These are phyloP conservation scores for Polyergus mexicanus DNA, from an alignment of 1,140 invertebrate genomes.

Conservation along the genomic window DNA sequence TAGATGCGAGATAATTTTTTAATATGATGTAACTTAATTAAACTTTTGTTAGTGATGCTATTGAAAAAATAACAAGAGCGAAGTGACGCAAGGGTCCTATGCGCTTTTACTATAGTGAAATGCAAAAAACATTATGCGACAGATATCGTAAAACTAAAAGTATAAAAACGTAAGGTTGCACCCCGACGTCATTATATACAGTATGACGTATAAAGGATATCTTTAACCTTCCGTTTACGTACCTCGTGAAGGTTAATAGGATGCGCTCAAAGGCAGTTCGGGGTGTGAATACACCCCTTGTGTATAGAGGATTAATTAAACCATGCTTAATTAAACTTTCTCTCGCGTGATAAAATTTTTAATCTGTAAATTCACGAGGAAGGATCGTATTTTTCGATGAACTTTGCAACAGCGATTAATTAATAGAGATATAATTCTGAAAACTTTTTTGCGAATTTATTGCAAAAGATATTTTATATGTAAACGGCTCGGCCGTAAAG, in stretches of 20 bases:
- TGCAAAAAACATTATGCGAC: not conserved
- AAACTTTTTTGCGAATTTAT: slow-evolving; percentile 11
- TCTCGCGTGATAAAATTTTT: slow-evolving; percentile 40
- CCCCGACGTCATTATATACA: slow-evolving; percentile 41
- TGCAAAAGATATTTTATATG: not conserved
- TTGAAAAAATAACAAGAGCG: not conserved
- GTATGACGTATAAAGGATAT: slow-evolving; percentile 50
- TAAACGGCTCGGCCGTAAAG: not conserved
- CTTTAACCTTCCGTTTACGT: slow-evolving; percentile 60
- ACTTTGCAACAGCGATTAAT: not conserved
- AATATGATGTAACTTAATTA: not conserved
- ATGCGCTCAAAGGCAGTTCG: slow-evolving; percentile 38
- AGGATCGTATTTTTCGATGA: not conserved
- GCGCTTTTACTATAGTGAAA: slow-evolving; percentile 41
- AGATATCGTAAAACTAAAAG: slow-evolving; percentile 25
- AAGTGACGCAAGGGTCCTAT: slow-evolving; percentile 31
- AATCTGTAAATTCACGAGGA: slow-evolving; percentile 9
- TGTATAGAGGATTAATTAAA: slow-evolving; percentile 32
- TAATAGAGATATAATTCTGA: slow-evolving; percentile 3
- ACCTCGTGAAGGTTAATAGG: slow-evolving; percentile 39
- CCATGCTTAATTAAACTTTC: slow-evolving; percentile 41
- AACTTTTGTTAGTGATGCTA: not conserved
- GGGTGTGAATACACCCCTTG: slow-evolving; percentile 27
- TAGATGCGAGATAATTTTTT: not conserved
- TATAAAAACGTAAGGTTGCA: slow-evolving; percentile 33